Conservation (phyloP, 2,888 invertebrate species). For the Blera fallax region DNA sequence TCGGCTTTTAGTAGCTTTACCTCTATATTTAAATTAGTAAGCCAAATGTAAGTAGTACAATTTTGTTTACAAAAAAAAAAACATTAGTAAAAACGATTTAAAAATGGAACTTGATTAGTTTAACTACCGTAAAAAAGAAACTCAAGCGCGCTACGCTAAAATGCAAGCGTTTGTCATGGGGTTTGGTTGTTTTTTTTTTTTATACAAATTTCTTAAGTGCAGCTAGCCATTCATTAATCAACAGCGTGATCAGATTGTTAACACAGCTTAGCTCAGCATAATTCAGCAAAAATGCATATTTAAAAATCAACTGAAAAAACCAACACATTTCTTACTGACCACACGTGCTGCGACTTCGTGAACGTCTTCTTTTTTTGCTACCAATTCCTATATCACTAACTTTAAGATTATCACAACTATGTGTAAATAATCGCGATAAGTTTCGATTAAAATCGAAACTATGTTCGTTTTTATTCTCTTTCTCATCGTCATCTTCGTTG, state of each 20-base stretch:
- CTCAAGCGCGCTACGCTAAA: slow-evolving; percentile 19
- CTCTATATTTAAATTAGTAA: slow-evolving; percentile 13
- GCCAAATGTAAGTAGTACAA: not conserved
- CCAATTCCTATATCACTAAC: slow-evolving; percentile 70
- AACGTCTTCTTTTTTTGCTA: slow-evolving; percentile 67
- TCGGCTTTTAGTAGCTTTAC: not conserved
- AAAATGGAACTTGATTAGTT: slow-evolving; percentile 21
- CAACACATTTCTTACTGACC: slow-evolving; percentile 73
- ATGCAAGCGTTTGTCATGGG: slow-evolving; percentile 2
- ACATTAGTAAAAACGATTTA: slow-evolving; percentile 13
- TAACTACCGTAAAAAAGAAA: not conserved
- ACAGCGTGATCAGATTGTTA: slow-evolving; percentile 32
- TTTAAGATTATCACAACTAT: slow-evolving; percentile 71
- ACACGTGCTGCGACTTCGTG: slow-evolving; percentile 72
- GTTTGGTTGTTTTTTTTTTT: not conserved
- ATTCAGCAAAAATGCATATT: slow-evolving; percentile 25
- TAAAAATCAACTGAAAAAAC: not conserved
- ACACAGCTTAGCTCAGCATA: slow-evolving; percentile 44
- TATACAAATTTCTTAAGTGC: slow-evolving; percentile 14
- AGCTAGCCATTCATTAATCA: slow-evolving; percentile 46
- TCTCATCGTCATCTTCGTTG: slow-evolving; percentile 57
- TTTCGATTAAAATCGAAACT: slow-evolving; percentile 66
- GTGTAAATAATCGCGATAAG: slow-evolving; percentile 55
- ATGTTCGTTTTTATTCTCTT: slow-evolving; percentile 57
- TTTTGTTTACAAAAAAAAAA: slow-evolving; percentile 6